Percentiles rank a stretch among this genome's conserved stretches.
Evolutionary conservation across 2,888 invertebrate genomes (phyloP).

Genomic region (Aromia moschata): DNA sequence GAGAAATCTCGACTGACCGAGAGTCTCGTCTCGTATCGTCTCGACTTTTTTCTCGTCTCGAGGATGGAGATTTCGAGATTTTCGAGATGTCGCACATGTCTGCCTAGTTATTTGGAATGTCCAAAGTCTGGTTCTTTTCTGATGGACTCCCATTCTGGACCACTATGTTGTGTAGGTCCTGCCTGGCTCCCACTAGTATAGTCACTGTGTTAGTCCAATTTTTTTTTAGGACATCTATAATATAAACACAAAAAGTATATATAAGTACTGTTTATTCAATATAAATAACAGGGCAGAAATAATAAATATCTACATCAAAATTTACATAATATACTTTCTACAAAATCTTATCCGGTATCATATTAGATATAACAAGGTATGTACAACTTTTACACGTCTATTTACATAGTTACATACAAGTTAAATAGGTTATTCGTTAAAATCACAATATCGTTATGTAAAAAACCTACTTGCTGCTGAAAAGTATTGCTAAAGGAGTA

Average conservation of each 20-base stretch:
- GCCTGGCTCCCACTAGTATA: no score
- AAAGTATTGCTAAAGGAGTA: slow-evolving; percentile 56
- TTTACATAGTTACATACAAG: slow-evolving; percentile 35
- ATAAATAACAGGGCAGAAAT: slow-evolving; percentile 54
- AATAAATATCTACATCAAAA: slow-evolving; percentile 55
- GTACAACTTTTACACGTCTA: slow-evolving; percentile 44
- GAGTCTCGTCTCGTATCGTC: no score
- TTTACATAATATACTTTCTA: slow-evolving; percentile 49
- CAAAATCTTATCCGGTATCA: slow-evolving; percentile 47
- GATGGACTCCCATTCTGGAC: no score
- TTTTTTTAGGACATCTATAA: no score
- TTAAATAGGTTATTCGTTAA: slow-evolving; percentile 36
- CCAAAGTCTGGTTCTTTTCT: no score
- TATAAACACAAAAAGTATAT: slow-evolving; percentile 18
- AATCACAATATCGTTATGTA: slow-evolving; percentile 47
- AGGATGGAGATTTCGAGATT: no score
- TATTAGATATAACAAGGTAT: slow-evolving; percentile 49
- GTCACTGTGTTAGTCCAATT: no score
- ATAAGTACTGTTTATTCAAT: slow-evolving; percentile 53
- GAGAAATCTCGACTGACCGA: no score
- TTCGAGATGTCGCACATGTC: no score
- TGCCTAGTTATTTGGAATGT: no score
- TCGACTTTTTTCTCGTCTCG: no score
- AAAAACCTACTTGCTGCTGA: slow-evolving; percentile 38
- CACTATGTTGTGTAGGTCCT: no score